phyloP scores from a whole-genome alignment of 64 coral and sea anemone genomes.

The Stylophora pistillata region DNA sequence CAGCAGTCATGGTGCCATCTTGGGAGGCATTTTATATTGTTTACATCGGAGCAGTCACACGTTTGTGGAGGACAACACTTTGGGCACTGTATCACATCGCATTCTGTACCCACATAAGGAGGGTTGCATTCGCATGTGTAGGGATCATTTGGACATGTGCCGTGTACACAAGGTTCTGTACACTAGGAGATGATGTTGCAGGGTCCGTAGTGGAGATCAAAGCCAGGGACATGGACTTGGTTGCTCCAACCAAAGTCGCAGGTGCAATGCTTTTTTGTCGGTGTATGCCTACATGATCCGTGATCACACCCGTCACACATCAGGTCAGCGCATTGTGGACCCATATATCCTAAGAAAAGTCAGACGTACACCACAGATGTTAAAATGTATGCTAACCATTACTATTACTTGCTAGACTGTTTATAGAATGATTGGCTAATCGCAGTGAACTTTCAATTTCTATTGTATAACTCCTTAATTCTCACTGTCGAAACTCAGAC shows the following conservation, averaged over 20 bases:
- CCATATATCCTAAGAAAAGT: conserved; percentile 45
- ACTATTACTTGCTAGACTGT: too few species aligned
- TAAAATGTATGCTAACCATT: too few species aligned
- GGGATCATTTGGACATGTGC: conserved; percentile 67
- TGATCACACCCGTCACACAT: conserved; percentile 85
- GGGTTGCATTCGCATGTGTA: conserved; percentile 42
- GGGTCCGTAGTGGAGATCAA: conserved; percentile 52
- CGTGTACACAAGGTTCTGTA: conserved; percentile 64
- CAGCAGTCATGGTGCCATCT: conserved; percentile 89
- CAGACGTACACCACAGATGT: background rate
- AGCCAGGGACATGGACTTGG: conserved; percentile 19
- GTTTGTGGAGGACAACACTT: conserved; percentile 90
- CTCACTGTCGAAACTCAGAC: too few species aligned
- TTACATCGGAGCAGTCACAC: conserved; percentile 61
- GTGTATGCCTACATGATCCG: conserved; percentile 47
- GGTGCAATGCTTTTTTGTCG: conserved; percentile 54
- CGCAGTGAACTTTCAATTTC: too few species aligned
- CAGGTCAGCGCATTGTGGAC: conserved; percentile 60
- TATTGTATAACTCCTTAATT: too few species aligned
- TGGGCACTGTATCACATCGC: conserved; percentile 77
- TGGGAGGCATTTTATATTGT: conserved; percentile 23
- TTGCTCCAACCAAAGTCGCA: conserved; percentile 64
- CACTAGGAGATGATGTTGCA: conserved; percentile 76
- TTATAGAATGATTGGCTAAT: too few species aligned
- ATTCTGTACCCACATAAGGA: conserved; percentile 55